Percentiles rank a stretch among this genome's conserved stretches.
Evolutionary conservation across 53 echinoderm and acorn worm genomes (phyloP).

Genomic region (Paracentrotus lividus): DNA sequence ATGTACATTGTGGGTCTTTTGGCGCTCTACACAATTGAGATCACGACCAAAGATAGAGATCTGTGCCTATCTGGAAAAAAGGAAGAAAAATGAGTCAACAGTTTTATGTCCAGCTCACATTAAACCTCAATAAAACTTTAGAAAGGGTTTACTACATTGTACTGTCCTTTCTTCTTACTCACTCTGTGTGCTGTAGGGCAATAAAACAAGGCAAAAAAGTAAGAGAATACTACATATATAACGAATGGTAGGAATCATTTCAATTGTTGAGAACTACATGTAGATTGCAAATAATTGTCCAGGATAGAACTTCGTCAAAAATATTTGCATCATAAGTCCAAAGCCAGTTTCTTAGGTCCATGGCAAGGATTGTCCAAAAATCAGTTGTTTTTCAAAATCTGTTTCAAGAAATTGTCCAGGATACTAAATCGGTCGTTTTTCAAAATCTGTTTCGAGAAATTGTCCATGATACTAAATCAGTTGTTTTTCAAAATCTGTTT

Average conservation of each 20-base stretch:
- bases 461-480: too few species aligned
- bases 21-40: too few species aligned
- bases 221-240: not conserved
- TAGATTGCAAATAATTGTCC: not conserved
- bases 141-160: not conserved
- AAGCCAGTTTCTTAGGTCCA: constrained; percentile 10
- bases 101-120: not conserved
- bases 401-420: too few species aligned
- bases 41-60: too few species aligned
- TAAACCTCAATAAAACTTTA: not conserved
- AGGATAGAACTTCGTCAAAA: not conserved
- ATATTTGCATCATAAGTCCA: not conserved
- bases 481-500: not conserved
- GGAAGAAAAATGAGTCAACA: too few species aligned
- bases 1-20: too few species aligned
- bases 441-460: too few species aligned
- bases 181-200: not conserved
- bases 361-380: constrained; percentile 31
- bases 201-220: not conserved
- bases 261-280: not conserved
- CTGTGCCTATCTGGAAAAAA: too few species aligned
- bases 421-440: too few species aligned
- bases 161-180: not conserved
- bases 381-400: too few species aligned
- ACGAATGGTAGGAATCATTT: not conserved